Percentiles rank a stretch among this genome's conserved stretches.
Evolutionary conservation across 2,888 invertebrate genomes (phyloP).

Genomic region (Drosophila neutralis): DNA sequence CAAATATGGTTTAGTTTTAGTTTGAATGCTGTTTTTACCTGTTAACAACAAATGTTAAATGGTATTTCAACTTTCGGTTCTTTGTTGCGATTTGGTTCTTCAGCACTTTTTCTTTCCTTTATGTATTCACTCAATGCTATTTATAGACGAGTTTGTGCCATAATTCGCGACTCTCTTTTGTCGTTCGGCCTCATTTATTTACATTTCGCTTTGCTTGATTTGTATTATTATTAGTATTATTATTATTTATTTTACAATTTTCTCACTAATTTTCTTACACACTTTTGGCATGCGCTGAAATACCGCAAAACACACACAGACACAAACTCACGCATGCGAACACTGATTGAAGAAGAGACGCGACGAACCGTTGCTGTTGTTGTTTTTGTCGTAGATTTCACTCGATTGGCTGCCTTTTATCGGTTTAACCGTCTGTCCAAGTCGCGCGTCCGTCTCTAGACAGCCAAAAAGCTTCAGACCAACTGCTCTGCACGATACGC

Average conservation of each 20-base stretch:
- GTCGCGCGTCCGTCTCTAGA: conserved; percentile 27
- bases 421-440: conserved; percentile 35
- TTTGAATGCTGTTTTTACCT: conserved; percentile 42
- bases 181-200: conserved; percentile 67
- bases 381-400: conserved; percentile 64
- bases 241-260: conserved; percentile 34
- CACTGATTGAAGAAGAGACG: conserved; percentile 50
- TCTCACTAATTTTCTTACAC: conserved; percentile 38
- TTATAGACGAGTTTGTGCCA: conserved; percentile 63
- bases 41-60: conserved; percentile 15
- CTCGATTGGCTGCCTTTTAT: conserved; percentile 56
- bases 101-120: conserved; percentile 70
- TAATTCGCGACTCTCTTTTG: conserved; percentile 66
- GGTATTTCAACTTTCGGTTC: conserved; percentile 17
- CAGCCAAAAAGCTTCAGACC: conserved; percentile 28
- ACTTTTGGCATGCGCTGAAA: conserved; percentile 59
- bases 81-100: conserved; percentile 24
- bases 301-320: conserved; percentile 4
- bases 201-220: conserved; percentile 55
- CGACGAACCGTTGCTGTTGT: conserved; percentile 12
- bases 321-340: conserved; percentile 4
- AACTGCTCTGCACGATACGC: conserved; percentile 60
- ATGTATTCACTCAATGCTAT: conserved; percentile 43
- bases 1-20: conserved; percentile 19
- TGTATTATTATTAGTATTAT: conserved; percentile 4